Evolutionary conservation across 2,113 vertebrate genomes (phyloP), one percentile per base, ranked within the genome.

Genomic region (Morone chrysops): DNA sequence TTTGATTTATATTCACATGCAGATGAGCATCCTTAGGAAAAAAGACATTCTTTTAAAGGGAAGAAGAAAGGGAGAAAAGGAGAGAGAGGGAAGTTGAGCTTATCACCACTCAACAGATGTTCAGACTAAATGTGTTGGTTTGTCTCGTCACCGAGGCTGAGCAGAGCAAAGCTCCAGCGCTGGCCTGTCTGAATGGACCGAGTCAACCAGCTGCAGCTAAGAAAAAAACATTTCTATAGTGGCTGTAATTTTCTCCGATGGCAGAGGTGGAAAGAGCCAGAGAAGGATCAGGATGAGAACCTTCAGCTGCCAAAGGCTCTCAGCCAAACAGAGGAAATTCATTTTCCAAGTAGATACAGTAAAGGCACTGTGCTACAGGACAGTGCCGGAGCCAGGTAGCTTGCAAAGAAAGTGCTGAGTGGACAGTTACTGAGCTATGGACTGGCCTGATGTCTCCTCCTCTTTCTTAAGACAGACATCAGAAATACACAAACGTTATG

Each of bases 1-100:
- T 89, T 88, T 91, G 86, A 91, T 92, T 91, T 84, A 77, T 80
- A 90, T 89, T 92, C 94, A 89, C 65, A 91, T 91, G 90, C 90
- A 93, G 92, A 93, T 91, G 45, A 14, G 10, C 73, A 80, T 84
- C 69, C 80, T 83, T 73, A 78, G 67, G 51, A 80, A 72, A 85
- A 73, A 48, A 84, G 48, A 54, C 25, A 82, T 78, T 77, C 71
- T 91, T 76, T 87, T 82, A 86, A 63, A 80, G 14, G 71, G 73
- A 41, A 70, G 57, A 80, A 67, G 50, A 72, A 81, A 84, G 38
- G 25, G 47, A 25, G 50, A n/a, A 74, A 83, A 41, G 63, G 71
- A 71, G 17, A n/a, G 66, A 73, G 67, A 75, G 75, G 70, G 69
- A 83, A 89, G 73, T 85, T 86, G 48, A 80, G 90, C 91, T 94